These are phyloP conservation scores for Nomada lathburiana DNA, from an alignment of 2,888 invertebrate species.

Conservation along the genomic window DNA sequence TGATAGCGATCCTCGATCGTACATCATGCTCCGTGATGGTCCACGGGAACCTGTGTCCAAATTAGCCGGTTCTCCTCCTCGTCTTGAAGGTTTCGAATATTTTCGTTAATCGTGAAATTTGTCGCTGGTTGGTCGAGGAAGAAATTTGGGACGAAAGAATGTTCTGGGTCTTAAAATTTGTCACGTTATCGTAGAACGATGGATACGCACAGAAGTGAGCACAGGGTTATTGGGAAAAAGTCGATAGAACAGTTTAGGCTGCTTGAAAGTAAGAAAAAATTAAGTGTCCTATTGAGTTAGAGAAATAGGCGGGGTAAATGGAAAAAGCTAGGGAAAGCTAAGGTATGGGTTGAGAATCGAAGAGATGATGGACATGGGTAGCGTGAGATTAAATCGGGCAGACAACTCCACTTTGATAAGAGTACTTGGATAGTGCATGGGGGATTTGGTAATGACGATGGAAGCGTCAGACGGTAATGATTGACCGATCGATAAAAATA, in stretches of 20 bases:
- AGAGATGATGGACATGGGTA: not conserved
- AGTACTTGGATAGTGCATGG: not conserved
- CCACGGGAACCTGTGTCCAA: conserved; percentile 9
- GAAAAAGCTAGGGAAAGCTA: not conserved
- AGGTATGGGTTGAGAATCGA: not conserved
- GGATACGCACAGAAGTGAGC: conserved; percentile 17
- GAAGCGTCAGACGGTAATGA: not conserved
- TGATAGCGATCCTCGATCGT: conserved; percentile 39
- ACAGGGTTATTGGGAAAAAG: conserved; percentile 49
- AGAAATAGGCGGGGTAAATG: not conserved
- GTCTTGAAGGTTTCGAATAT: not conserved
- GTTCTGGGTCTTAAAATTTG: conserved; percentile 10
- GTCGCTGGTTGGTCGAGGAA: too few species aligned
- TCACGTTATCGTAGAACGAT: conserved; percentile 31
- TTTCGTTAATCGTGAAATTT: not conserved
- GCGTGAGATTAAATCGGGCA: not conserved
- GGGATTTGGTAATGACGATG: not conserved
- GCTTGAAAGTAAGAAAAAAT: conserved; percentile 26
- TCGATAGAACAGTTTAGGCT: conserved; percentile 25
- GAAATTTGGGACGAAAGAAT: too few species aligned
- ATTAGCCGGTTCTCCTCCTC: conserved; percentile 4
- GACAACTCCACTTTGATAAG: not conserved
- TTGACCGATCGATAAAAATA: too few species aligned
- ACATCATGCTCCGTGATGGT: conserved; percentile 20
- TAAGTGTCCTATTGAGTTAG: not conserved